Evolutionary conservation across 2,797 vertebrate species (phyloP), one percentile per base, ranked within the genome.

Genomic region (Mormyrus proboscirostris): DNA sequence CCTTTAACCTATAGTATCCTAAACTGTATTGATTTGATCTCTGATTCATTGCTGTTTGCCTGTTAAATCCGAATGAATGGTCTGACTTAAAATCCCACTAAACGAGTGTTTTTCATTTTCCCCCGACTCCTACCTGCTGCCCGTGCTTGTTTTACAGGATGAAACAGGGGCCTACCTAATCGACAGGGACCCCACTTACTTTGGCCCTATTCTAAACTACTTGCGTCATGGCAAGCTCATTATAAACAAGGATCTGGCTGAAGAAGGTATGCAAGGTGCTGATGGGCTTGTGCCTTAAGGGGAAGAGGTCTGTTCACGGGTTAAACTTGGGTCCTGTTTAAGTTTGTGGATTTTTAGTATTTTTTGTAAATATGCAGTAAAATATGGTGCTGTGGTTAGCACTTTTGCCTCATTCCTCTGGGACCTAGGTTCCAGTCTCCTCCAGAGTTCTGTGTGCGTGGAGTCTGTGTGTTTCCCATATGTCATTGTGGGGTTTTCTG

Each of bases 161-260:
- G 97, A 98, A 93, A 98, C 97, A 0, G 98, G 98, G 22, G 98
- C 98, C 0, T 99, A 98, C 95, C 96, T 99, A 92, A 99, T 99
- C 55, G 98, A 99, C 94, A 96, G 98, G 91, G 97, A 99, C 93
- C 98, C 98, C 91, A 98, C 97, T 0, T 99, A 98, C 93, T 99
- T 99, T 14, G 97, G 97, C 38, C 98, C 98, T 0, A 97, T 99
- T 90, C 95, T 99, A 84, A 99, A 99, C 93, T 99, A 99, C 95
- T 97, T 99, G 91, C 96, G 98, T 29, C 98, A 99, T 0, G 98
- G 98, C 89, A 98, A 99, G 92, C 96, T 99, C 91, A 98, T 99
- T 93, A 97, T 99, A 91, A 97, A 98, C 90, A 99, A 99, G 93
- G 98, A 98, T 90, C 93, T 99, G 89, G 98, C 98, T 7, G 98